Evolutionary conservation across 2,888 invertebrate species (phyloP).

Genomic region (Xanthostigma xanthostigma): DNA sequence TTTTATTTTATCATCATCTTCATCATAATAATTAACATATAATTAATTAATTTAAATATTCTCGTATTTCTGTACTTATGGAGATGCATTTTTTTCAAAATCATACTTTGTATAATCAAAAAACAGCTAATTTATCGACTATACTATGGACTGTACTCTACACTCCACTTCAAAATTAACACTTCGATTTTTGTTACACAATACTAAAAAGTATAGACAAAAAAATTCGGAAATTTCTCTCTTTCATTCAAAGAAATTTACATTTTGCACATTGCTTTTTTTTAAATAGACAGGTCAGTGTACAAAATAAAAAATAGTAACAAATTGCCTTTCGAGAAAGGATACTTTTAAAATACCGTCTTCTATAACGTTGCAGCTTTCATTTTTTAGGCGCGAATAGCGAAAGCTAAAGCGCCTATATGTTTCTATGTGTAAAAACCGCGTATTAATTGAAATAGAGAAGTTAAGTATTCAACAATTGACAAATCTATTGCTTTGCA

Average conservation of each 20-base stretch:
- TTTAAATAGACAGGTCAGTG: not conserved
- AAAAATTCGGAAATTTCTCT: conserved; percentile 17
- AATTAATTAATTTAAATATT: not conserved
- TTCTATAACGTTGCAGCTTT: too few species aligned
- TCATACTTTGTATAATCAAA: too few species aligned
- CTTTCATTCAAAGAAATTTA: conserved; percentile 9
- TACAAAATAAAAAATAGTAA: not conserved
- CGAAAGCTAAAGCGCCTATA: too few species aligned
- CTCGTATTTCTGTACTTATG: not conserved
- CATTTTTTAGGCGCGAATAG: too few species aligned
- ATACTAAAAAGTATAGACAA: not conserved
- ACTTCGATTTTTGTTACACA: not conserved
- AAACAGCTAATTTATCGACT: too few species aligned
- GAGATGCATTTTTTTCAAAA: too few species aligned
- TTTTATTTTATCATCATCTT: not conserved
- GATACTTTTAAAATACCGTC: too few species aligned
- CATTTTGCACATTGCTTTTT: not conserved
- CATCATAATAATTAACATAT: not conserved
- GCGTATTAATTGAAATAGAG: too few species aligned
- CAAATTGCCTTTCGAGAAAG: not conserved
- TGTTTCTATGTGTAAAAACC: too few species aligned
- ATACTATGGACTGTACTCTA: not conserved
- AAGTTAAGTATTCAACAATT: too few species aligned
- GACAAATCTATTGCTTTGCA: too few species aligned
- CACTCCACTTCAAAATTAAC: not conserved